Base-by-base conservation (phyloP, 23 tunicate species). In the Diplosoma virens region DNA sequence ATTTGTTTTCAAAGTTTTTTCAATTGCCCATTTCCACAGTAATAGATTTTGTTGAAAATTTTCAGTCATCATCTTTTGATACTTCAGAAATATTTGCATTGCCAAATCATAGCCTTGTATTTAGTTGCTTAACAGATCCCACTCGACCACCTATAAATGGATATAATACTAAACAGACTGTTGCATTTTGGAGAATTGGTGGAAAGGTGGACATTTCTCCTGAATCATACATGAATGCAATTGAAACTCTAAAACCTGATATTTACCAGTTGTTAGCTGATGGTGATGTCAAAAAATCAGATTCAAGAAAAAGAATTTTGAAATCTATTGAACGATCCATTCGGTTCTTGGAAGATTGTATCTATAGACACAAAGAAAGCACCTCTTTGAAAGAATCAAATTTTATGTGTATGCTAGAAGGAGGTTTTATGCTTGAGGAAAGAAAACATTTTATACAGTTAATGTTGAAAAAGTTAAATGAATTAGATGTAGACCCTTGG, bases 151-250 rank as follows among this genome's bases (percentile, higher is more conserved):
- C 73, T 0, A 1, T 55, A 17, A 59, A 26, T 29, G 82, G 84
- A 2, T 80, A 83, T 41, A 84, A 84, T 58, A 90, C 90, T 73
- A 84, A 61, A 3, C 65, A 79, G 48, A 25, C 86, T 4, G 90
- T 90, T 52, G 88, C 97, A 33, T 66, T 90, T 2, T 90, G 97
- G 97, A 78, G 89, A 14, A 41, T 61, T 0, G 68, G 82, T 63
- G 97, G 97, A 22, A 79, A 81, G 66, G 64, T 75, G 2, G 69
- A 36, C 36, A n/a, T 90, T 3, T 58, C 83, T 25, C 55, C 82
- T 23, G 33, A 66, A 37, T 31, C 54, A 61, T 78, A 90, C 50
- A 73, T 90, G 82, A 56, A 84, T 23, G 32, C 74, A 1, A 67
- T 90, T 3, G 72, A 83, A 58, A 66, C 64, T 33, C 28, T 90